Base-by-base conservation (phyloP, 2,888 invertebrate species). In the Pasiphila rectangulata region DNA sequence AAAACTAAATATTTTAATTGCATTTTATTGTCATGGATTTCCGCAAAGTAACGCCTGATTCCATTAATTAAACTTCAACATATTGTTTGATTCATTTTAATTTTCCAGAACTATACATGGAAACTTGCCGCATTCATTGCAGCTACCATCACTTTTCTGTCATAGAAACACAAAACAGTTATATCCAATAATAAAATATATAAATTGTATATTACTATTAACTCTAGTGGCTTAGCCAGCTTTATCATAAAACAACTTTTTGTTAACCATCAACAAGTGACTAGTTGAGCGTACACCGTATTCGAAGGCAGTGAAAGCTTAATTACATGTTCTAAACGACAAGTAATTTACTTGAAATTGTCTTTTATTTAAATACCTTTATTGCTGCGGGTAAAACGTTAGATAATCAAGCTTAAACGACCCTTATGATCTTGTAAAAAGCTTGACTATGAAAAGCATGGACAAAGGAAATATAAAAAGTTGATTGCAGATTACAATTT, bases 271-370 rank as follows among this genome's bases (percentile, higher is more conserved):
- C 17, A 16, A 15, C n/a, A n/a, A n/a, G n/a, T n/a, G n/a, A n/a
- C 29, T 4, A 30, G n/a, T 27, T 6, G 3, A 27, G 7, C 47
- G 47, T 47, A 43, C 24, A 58, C 56, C 55, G 52, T 59, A 60
- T 72, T 73, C 57, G 66, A 67, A 69, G 67, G 61, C 54, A 69
- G 76, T 64, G 73, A 81, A 82, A 80, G 75, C 71, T 66, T 61
- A 72, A 47, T 48, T 63, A 72, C 65, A 48, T 36, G 54, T 29
- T 47, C 30, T 27, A 16, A 36, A 23, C 38, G 47, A 64, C 64
- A 67, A 61, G 63, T 64, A 73, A 69, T 72, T 74, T 65, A 64
- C 57, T 51, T 51, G 56, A 60, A 61, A 62, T 66, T 63, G 58
- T 61, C 58, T 59, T 58, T 58, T 61, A 51, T 48, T 43, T 45